Conservation (phyloP, 1,140 invertebrate species). For the Bombus confusus region DNA sequence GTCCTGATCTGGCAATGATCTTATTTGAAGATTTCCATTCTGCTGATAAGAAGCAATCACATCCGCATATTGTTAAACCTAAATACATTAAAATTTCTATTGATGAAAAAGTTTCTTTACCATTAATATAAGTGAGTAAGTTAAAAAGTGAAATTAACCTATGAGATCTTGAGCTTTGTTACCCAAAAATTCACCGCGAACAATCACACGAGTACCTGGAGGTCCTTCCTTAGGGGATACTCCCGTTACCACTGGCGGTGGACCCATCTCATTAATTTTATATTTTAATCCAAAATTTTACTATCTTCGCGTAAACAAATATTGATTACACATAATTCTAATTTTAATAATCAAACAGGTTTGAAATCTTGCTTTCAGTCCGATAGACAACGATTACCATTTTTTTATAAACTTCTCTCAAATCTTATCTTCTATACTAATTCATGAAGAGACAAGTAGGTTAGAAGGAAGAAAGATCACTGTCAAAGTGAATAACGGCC, state of each 20-base stretch:
- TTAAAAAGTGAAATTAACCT: slow-evolving; percentile 84
- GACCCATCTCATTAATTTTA: slow-evolving; percentile 84
- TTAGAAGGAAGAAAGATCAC: neutral
- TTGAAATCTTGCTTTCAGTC: neutral
- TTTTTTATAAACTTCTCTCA: neutral
- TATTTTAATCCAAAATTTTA: slow-evolving; percentile 31
- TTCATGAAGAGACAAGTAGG: neutral
- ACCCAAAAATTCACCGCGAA: slow-evolving; percentile 98
- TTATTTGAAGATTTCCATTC: slow-evolving; percentile 99
- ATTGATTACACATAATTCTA: slow-evolving; percentile 18
- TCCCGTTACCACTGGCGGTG: slow-evolving; percentile 95
- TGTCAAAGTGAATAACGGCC: neutral
- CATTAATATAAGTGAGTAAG: neutral
- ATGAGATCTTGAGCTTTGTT: slow-evolving; percentile 92
- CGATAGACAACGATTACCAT: neutral
- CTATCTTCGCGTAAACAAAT: neutral
- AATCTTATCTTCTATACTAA: too few relatives aligned
- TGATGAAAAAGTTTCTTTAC: neutral
- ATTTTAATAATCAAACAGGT: neutral
- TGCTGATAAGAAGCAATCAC: slow-evolving; percentile 96
- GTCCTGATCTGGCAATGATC: slow-evolving; percentile 96
- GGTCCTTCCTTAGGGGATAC: slow-evolving; percentile 99
- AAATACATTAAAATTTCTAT: slow-evolving; percentile 29
- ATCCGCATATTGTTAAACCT: slow-evolving; percentile 97
- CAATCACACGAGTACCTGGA: slow-evolving; percentile 96